These are phyloP conservation scores for Thinocorus orbignyianus DNA, from an alignment of 2,113 vertebrate genomes.

Conservation along the genomic window DNA sequence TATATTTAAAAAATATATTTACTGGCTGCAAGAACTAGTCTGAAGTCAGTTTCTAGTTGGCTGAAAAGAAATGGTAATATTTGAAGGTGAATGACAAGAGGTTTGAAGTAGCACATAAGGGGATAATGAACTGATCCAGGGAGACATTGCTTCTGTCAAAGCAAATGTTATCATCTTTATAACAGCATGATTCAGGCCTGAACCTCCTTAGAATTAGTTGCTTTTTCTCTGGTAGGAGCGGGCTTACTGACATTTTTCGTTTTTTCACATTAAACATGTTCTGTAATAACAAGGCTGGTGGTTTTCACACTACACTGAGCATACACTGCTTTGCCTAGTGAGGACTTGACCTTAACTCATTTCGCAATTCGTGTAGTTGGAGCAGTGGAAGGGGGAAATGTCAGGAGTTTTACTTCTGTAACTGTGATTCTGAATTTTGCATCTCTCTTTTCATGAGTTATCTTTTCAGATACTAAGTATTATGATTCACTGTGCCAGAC, in stretches of 20 bases:
- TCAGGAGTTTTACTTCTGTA: background rate
- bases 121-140: background rate
- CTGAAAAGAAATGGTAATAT: background rate
- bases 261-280: background rate
- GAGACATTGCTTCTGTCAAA: background rate
- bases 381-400: background rate
- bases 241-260: background rate
- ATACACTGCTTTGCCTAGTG: background rate
- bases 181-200: background rate
- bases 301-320: background rate
- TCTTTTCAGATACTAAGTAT: background rate
- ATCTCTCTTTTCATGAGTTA: background rate
- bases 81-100: background rate
- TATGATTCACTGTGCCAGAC: background rate
- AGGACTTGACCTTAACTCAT: conserved; percentile 7
- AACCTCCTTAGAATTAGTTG: background rate
- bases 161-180: background rate
- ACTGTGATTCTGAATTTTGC: background rate
- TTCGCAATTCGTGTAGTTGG: background rate
- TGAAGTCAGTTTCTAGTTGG: background rate
- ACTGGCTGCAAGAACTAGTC: background rate
- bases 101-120: background rate
- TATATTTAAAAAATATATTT: background rate
- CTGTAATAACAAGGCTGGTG: background rate
- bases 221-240: background rate